Evolutionary conservation across 2,888 invertebrate species (phyloP).

Genomic region (Leptogaster cylindrica): DNA sequence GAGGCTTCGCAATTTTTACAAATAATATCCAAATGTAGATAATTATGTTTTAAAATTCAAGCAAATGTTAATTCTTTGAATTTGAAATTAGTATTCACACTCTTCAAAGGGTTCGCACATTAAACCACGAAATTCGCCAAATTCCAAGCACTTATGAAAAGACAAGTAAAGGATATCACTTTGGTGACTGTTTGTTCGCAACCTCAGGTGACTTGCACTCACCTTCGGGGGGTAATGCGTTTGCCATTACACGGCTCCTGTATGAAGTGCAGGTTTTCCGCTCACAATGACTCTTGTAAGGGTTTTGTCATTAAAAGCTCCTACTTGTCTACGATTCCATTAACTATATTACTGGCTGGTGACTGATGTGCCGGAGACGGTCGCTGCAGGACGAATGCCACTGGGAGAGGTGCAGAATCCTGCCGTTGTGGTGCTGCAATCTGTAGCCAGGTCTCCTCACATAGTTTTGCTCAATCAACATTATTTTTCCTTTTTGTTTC

Average conservation of each 20-base stretch:
- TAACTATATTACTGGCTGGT: constrained; percentile 31
- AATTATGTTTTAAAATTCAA: too few species aligned
- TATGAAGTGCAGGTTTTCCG: constrained; percentile 27
- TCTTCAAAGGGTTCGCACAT: background rate
- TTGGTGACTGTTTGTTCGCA: constrained; percentile 22
- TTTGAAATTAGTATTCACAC: too few species aligned
- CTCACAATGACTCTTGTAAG: constrained; percentile 30
- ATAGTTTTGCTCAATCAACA: background rate
- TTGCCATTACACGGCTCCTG: constrained; percentile 22
- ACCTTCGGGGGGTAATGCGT: constrained; percentile 23
- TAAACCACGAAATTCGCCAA: constrained; percentile 15
- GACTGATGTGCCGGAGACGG: background rate
- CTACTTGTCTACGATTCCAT: constrained; percentile 35
- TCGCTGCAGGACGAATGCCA: background rate
- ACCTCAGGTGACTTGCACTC: constrained; percentile 37
- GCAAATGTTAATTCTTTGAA: too few species aligned
- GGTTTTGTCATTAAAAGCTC: constrained; percentile 38
- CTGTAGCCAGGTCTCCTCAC: background rate
- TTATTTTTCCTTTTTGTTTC: constrained; percentile 17
- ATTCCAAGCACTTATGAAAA: constrained; percentile 21
- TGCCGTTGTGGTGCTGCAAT: background rate
- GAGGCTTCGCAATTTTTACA: too few species aligned
- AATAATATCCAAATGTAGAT: too few species aligned
- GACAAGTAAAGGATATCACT: constrained; percentile 8
- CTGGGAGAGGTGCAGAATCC: background rate